These are phyloP conservation scores for Ornithoptera alexandrae DNA, from an alignment of 2,888 invertebrate species.

Conservation along the genomic window DNA sequence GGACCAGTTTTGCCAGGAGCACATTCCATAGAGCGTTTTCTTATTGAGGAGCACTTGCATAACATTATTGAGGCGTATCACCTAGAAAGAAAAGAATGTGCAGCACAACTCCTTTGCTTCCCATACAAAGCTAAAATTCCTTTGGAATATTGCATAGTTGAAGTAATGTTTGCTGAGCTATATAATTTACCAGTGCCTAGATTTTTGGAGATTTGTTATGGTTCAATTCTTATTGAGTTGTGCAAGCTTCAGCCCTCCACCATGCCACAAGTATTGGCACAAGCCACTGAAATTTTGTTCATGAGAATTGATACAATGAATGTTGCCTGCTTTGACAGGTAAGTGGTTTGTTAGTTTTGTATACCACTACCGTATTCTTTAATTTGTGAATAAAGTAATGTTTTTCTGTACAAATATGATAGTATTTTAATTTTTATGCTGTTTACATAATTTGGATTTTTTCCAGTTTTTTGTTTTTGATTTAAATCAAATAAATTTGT, in stretches of 20 bases:
- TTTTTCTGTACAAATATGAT: too few species aligned
- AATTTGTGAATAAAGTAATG: not conserved
- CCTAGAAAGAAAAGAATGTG: slow-evolving; percentile 96
- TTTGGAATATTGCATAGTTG: slow-evolving; percentile 98
- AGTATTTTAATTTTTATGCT: too few species aligned
- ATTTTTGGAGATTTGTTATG: slow-evolving; percentile 95
- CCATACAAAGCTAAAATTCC: slow-evolving; percentile 97
- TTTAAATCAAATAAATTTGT: too few species aligned
- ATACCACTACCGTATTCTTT: not conserved
- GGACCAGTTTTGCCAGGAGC: slow-evolving; percentile 95
- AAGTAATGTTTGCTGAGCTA: slow-evolving; percentile 96
- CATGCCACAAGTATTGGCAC: slow-evolving; percentile 98
- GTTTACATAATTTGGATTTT: not conserved
- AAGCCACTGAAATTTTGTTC: slow-evolving; percentile 98
- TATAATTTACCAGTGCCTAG: slow-evolving; percentile 95
- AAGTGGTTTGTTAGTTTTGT: slow-evolving; percentile 33
- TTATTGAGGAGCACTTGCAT: slow-evolving; percentile 98
- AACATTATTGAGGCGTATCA: slow-evolving; percentile 94
- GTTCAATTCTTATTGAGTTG: slow-evolving; percentile 96
- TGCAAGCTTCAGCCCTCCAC: slow-evolving; percentile 98
- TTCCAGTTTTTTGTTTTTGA: too few species aligned
- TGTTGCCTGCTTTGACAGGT: slow-evolving; percentile 96
- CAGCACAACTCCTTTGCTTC: slow-evolving; percentile 93
- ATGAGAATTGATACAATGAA: slow-evolving; percentile 98
- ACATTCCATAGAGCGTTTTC: slow-evolving; percentile 97